Base-by-base conservation (phyloP, 64 coral and sea anemone genomes). In the Montipora capricornis region DNA sequence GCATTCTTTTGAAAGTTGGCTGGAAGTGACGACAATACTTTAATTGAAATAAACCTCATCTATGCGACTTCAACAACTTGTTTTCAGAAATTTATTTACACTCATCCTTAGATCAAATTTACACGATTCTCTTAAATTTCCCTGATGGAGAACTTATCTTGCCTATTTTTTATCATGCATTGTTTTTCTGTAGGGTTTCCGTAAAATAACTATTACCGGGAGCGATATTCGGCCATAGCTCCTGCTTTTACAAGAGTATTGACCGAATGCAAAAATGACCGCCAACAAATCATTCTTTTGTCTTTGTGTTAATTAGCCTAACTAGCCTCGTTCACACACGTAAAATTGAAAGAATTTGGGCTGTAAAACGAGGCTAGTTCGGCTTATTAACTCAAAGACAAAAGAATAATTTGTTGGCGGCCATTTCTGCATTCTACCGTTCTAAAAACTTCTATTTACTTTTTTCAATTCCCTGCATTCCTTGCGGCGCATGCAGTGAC, bases 61-160 rank as follows among this genome's bases (percentile, higher is more conserved):
- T 78, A 13, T 47, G 2, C 13, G 44, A 76, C 26, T 37, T 45
- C 74, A 17, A 84, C 16, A n/a, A 68, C 5, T 84, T 84, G 81
- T 84, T 86, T 82, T 68, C 81, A 84, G 81, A 86, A 86, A 86
- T 86, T 86, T 86, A 86, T 86, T 86, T 86, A 86, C 82, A 86
- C 46, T 71, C 62, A 86, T 73, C 80, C 26, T 16, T 44, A 17
- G 13, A 86, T 86, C 82, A 86, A 86, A 86, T 86, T 86, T 86
- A 86, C 82, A 86, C 13, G 11, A 57, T 16, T 84, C 61, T 78
- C 19, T 14, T 49, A 49, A 5, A 78, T 78, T 49, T 78, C 45
- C 76, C 66, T 49, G 45, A 22, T 37, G 1, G 19, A 15, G 16
- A 86, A 50, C 19, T 47, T 49, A 50, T 5, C 19, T 24, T 10